Conservation (phyloP, 2,113 vertebrate genomes). For the Protobothrops flavoviridis region DNA sequence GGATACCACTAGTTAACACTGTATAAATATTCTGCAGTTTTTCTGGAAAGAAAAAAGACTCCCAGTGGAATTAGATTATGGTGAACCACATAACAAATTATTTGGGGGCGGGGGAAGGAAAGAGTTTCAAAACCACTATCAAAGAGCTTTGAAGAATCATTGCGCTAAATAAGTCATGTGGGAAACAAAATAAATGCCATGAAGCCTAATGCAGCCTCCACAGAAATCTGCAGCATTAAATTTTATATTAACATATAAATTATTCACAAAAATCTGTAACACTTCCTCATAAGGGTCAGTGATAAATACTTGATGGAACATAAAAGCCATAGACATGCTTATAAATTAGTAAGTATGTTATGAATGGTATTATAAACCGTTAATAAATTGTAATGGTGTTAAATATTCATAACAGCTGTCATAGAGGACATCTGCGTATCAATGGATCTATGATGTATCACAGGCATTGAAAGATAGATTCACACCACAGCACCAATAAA, state of each 20-base stretch:
- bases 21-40: not conserved
- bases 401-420: constrained; percentile 15
- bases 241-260: constrained; percentile 8
- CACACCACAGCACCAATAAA: not conserved
- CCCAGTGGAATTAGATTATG: not conserved
- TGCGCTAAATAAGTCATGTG: constrained; percentile 14
- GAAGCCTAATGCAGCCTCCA: not conserved
- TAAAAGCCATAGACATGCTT: constrained; percentile 29
- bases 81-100: not conserved
- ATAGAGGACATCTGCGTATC: constrained; percentile 22
- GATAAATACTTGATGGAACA: constrained; percentile 37
- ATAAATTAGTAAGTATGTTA: constrained; percentile 34
- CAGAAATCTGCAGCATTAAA: not conserved
- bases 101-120: not conserved
- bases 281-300: constrained; percentile 28
- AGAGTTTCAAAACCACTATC: not conserved
- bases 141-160: constrained; percentile 19
- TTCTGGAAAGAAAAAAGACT: not conserved
- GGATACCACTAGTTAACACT: not conserved
- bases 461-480: not conserved
- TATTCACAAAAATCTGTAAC: constrained; percentile 7
- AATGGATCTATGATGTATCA: not conserved
- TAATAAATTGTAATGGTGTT: constrained; percentile 16
- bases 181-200: constrained; percentile 13
- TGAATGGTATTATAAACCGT: constrained; percentile 19